Evolutionary conservation across 2,113 vertebrate genomes (phyloP).

Genomic region (Chloebia gouldiae): DNA sequence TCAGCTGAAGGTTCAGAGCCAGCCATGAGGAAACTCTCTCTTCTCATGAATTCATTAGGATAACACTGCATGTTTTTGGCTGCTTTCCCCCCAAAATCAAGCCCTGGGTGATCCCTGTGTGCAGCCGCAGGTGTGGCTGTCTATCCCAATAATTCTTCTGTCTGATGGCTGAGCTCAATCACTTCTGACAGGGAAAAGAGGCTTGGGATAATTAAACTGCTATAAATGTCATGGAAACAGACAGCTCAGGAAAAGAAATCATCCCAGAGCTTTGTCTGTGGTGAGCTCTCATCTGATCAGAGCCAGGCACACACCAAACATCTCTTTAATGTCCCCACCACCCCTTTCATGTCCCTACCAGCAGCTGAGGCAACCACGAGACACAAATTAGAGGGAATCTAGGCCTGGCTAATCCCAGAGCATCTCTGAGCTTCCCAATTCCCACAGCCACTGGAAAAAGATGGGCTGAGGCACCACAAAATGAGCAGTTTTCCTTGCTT

Average conservation of each 20-base stretch:
- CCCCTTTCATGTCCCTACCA: background rate
- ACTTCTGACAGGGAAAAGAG: background rate
- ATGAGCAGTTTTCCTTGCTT: background rate
- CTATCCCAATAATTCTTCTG: background rate
- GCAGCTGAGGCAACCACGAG: background rate
- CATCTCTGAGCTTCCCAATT: background rate
- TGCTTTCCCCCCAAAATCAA: background rate
- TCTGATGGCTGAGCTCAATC: background rate
- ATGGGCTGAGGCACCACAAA: conserved; percentile 5
- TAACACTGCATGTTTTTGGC: background rate
- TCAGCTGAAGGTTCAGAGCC: background rate
- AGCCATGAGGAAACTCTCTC: background rate
- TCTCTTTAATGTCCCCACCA: background rate
- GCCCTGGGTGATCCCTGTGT: background rate
- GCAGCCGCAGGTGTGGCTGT: background rate
- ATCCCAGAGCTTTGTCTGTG: background rate
- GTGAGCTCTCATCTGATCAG: background rate
- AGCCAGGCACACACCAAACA: fast-evolving
- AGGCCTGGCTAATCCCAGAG: background rate
- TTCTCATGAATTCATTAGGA: background rate
- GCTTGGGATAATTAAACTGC: conserved; percentile 3
- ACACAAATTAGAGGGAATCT: background rate
- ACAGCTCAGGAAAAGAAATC: background rate
- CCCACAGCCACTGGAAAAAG: background rate
- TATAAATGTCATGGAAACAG: background rate